Evolutionary conservation across 2,797 vertebrate species (phyloP).

Genomic region (Gadopsis marmoratus): DNA sequence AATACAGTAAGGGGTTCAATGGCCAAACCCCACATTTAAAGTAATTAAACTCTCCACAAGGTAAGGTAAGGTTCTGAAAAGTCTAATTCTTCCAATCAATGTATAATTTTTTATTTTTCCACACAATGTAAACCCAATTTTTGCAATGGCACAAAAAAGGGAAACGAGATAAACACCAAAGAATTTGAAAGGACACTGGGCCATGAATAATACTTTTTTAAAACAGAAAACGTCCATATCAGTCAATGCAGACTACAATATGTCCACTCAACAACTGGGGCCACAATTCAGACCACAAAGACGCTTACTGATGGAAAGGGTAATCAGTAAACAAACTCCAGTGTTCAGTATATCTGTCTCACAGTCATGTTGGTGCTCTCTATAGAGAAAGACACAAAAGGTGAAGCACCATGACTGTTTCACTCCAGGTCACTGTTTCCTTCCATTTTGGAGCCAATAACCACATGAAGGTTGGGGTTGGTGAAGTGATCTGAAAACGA

Average conservation of each 20-base stretch:
- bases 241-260: neutral
- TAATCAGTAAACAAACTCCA: neutral
- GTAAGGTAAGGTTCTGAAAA: neutral
- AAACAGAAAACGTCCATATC: neutral
- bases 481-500: constrained; percentile 83
- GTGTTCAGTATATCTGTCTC: neutral
- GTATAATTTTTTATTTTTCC: neutral
- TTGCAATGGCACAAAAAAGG: constrained; percentile 2
- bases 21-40: neutral
- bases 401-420: constrained; percentile 24
- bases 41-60: neutral
- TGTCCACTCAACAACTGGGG: neutral
- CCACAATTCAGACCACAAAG: neutral
- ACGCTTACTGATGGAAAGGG: neutral
- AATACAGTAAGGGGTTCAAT: neutral
- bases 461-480: constrained; percentile 67
- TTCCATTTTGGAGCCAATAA: constrained; percentile 59
- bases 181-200: neutral
- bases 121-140: neutral
- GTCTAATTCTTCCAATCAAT: neutral
- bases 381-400: neutral
- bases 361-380: neutral
- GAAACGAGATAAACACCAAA: neutral
- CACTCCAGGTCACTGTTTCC: constrained; percentile 38
- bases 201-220: neutral